Base-by-base conservation (phyloP, 2,797 vertebrate species). In the Lophius americanus region DNA sequence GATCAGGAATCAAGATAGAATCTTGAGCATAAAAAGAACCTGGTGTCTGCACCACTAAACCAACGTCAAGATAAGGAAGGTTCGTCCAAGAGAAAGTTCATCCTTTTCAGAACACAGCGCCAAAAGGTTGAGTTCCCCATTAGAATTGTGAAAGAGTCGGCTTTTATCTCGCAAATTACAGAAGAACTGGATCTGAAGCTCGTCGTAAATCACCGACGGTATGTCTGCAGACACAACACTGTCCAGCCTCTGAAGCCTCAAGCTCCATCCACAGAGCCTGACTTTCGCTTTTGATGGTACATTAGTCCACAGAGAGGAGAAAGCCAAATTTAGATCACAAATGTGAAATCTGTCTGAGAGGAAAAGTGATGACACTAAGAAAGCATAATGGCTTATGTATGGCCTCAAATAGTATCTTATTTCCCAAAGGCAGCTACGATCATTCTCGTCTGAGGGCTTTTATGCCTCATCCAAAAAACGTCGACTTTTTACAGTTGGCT, bases 1-100 rank as follows among this genome's bases (percentile, higher is more conserved):
- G 47, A 5, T 81, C 42, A 47, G 38, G 62, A 46, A 75, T 85
- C 85, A 84, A 75, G 79, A 89, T 76, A 60, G 82, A 75, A 11
- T 77, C 84, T 73, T 80, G 73, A 83, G 73, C 54, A 37, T 72
- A 76, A 89, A 77, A 91, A 85, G 63, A 89, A 90, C 73, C 73
- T 78, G 70, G 80, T 63, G 72, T 90, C 75, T 73, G 51, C 76
- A 50, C 73, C 63, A 39, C 41, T 6, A 50, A 60, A 80, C 66
- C 64, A 75, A 68, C 68, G 66, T 73, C 73, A 82, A 61, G 69
- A 85, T 64, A 60, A 53, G 70, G 78, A 64, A 85, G 53, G 44
- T 74, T 48, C 42, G 2, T 65, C 41, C 64, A 13, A 67, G 53
- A 36, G 35, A 46, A 74, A 69, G 55, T 76, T 67, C 7, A 61